Percentiles rank a stretch among this genome's conserved stretches.
These are phyloP conservation scores for Dorcus hopei DNA, from an alignment of 2,888 invertebrate genomes.

Conservation along the genomic window DNA sequence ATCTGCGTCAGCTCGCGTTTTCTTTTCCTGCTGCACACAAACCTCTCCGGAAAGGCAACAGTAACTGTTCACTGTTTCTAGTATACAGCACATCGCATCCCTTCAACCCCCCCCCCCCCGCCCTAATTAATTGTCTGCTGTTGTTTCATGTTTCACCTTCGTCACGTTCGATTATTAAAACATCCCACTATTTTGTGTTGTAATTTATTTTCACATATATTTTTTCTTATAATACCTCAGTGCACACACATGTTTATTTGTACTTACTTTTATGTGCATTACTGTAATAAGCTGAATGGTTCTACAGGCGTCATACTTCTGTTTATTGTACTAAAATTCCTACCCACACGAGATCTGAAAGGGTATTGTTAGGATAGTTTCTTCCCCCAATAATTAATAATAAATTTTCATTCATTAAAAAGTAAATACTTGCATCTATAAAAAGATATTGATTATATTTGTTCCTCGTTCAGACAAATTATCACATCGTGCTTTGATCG, in stretches of 20 bases:
- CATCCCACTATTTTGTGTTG: neutral
- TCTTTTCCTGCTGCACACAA: neutral
- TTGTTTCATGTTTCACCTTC: slow-evolving; percentile 2
- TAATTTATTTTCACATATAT: neutral
- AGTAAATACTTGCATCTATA: no score
- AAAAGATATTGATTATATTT: no score
- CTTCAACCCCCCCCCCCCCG: neutral
- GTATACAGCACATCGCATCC: slow-evolving; percentile 3
- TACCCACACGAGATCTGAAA: no score
- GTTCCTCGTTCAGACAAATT: no score
- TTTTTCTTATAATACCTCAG: slow-evolving; percentile 17
- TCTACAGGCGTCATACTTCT: no score
- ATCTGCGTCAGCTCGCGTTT: neutral
- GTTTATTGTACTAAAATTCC: no score
- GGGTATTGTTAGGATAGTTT: no score
- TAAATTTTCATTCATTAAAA: no score
- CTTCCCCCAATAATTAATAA: no score
- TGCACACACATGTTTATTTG: neutral
- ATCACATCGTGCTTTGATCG: no score
- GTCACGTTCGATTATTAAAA: slow-evolving; percentile 1
- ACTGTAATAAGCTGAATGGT: no score
- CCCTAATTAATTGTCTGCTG: neutral
- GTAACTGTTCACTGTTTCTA: neutral
- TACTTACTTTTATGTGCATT: no score
- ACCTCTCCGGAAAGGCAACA: neutral